These are phyloP conservation scores for Acrobasis suavella DNA, from an alignment of 2,888 invertebrate genomes.

Conservation along the genomic window DNA sequence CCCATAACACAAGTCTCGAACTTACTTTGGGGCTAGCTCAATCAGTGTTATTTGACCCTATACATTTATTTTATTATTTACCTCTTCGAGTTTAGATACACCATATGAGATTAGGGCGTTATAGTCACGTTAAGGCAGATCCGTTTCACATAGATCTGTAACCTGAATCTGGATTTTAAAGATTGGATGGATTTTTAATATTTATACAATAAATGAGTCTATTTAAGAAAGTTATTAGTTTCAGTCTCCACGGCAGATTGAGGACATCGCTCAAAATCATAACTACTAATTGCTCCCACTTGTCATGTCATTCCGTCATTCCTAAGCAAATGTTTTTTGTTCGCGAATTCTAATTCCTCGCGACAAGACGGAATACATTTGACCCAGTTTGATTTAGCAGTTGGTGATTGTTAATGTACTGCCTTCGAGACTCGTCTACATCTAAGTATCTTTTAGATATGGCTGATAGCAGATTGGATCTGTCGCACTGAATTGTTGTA, in stretches of 20 bases:
- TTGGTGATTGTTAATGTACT: slow-evolving; percentile 16
- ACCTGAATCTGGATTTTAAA: too few species aligned
- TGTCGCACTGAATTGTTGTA: background rate
- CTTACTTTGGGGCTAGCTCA: too few species aligned
- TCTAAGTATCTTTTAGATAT: slow-evolving; percentile 7
- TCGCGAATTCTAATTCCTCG: slow-evolving; percentile 8
- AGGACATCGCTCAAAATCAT: background rate
- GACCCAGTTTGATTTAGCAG: slow-evolving; percentile 20
- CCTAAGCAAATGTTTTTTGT: slow-evolving; percentile 6
- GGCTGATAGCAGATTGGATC: background rate
- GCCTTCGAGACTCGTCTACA: slow-evolving; percentile 3
- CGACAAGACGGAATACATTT: slow-evolving; percentile 9
- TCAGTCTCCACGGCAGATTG: background rate
- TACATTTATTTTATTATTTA: too few species aligned
- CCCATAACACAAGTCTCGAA: too few species aligned
- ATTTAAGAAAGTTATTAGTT: too few species aligned
- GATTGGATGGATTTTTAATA: too few species aligned
- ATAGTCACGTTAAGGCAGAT: too few species aligned
- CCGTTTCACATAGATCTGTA: too few species aligned
- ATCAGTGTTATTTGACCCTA: too few species aligned
- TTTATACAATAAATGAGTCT: too few species aligned
- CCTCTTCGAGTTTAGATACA: too few species aligned
- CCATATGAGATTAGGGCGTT: too few species aligned
- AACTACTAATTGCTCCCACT: background rate
- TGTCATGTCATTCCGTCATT: slow-evolving; percentile 1